A percentile compares a stretch with the other conserved stretches of the same genome.
phyloP scores from a whole-genome alignment of 2,113 vertebrate species.

The Apus apus region DNA sequence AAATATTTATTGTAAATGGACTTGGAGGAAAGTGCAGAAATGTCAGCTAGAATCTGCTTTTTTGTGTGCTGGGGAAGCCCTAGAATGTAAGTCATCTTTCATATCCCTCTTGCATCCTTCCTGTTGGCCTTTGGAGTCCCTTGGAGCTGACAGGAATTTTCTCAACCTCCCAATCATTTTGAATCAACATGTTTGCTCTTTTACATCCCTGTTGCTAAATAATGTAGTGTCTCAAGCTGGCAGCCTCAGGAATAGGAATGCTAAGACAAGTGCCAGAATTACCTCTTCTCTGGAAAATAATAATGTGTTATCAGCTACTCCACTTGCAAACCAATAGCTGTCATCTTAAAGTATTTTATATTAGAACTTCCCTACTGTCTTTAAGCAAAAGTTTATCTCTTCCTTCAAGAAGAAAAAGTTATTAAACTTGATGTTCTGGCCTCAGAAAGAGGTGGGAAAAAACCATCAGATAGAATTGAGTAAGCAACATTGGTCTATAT shows the following conservation, averaged over 20 bases:
- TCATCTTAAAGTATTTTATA: background rate
- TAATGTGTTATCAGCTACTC: background rate
- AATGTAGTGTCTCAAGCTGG: background rate
- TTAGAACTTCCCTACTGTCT: background rate
- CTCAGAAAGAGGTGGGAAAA: background rate
- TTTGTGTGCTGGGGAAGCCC: background rate
- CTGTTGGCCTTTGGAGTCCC: background rate
- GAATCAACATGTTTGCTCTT: background rate
- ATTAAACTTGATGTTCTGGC: background rate
- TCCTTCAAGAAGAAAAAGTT: background rate
- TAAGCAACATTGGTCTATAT: background rate
- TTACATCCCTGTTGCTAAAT: background rate
- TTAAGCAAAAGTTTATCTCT: background rate
- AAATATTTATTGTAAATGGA: constrained; percentile 50
- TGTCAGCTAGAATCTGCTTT: background rate
- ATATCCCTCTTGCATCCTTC: background rate
- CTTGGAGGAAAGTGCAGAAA: constrained; percentile 17
- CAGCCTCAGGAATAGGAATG: background rate
- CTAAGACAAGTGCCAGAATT: background rate
- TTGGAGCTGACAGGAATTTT: background rate
- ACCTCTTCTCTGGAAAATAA: background rate
- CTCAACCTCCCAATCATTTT: background rate
- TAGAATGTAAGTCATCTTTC: constrained; percentile 5
- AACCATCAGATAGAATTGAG: background rate
- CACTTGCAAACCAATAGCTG: background rate